Evolutionary conservation across 2,888 invertebrate species (phyloP), one percentile per base, ranked within the genome.

Genomic region (Anthoptus insignis): DNA sequence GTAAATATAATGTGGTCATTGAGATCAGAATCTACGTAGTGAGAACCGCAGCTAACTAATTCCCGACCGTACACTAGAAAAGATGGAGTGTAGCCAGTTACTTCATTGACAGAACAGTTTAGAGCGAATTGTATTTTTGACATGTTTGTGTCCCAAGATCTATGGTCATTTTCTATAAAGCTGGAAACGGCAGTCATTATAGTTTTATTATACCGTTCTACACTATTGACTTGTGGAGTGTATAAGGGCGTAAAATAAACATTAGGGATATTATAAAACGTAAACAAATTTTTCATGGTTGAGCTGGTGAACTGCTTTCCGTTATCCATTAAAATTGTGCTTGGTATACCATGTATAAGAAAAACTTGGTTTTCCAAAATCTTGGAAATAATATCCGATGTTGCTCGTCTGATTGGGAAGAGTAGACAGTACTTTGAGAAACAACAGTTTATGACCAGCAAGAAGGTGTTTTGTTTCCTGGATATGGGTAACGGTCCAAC

Each of bases 281-380:
- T 7, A 7, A 27, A 7, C 14, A 32, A 29, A 1, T 32, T 11
- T 14, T 13, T 14, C 13, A 52, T 14, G 11, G 16, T 52, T 9
- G 7, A 7, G 27, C 75, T 67, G 21, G 56, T 64, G 24, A 76
- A 76, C 49, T 78, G 77, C 2, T 6, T 56, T 0, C 75, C 75
- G 24, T 78, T 77, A 19, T 76, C 76, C 13, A 73, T 0, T 0
- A 75, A 24, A 0, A 78, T 47, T 0, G 73, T 74, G 1, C 64
- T 56, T 0, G 76, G 74, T 8, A 77, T 52, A 1, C 76, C 79
- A 24, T 77, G 77, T 0, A 75, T 60, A 0, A 77, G 19, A 21
- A 78, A 74, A 1, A 78, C 70, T 5, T 52, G 4, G 7, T 77
- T 64, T 27, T 76, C 76, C 3, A 70, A 24, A 21, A 32, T 27